Percentiles rank a stretch among this genome's conserved stretches.
phyloP scores from a whole-genome alignment of 2,113 vertebrate genomes.

The Setophaga petechia region DNA sequence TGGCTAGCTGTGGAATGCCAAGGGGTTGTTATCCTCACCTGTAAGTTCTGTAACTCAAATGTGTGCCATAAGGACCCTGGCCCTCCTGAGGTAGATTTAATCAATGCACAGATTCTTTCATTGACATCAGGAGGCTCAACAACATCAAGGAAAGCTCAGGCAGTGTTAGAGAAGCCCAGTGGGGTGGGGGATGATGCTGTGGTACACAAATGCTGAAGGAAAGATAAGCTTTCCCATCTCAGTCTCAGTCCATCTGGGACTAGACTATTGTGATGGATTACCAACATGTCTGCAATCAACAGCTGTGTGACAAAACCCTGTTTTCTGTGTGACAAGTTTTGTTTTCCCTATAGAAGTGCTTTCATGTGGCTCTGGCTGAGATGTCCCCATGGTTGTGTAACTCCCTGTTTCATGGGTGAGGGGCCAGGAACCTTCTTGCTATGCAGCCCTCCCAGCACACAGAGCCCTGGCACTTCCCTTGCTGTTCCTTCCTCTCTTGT shows the following conservation, averaged over 20 bases:
- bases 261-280: not conserved
- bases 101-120: not conserved
- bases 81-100: not conserved
- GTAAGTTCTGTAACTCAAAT: not conserved
- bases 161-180: not conserved
- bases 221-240: not conserved
- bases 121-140: not conserved
- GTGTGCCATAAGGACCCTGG: not conserved
- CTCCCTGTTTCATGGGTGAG: rapidly evolving
- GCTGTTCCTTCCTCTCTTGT: not conserved
- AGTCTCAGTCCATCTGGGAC: not conserved
- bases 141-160: not conserved
- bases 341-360: not conserved
- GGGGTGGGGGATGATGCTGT: not conserved
- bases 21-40: not conserved
- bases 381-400: rapidly evolving
- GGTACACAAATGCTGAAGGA: not conserved
- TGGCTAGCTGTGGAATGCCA: not conserved
- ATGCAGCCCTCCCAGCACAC: not conserved
- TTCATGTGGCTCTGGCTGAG: not conserved
- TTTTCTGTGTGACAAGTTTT: not conserved
- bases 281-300: not conserved
- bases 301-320: not conserved
- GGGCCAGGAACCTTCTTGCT: not conserved
- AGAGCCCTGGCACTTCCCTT: not conserved